These are phyloP conservation scores for Phragmatobia fuliginosa DNA, from an alignment of 2,888 invertebrate species.

Conservation along the genomic window DNA sequence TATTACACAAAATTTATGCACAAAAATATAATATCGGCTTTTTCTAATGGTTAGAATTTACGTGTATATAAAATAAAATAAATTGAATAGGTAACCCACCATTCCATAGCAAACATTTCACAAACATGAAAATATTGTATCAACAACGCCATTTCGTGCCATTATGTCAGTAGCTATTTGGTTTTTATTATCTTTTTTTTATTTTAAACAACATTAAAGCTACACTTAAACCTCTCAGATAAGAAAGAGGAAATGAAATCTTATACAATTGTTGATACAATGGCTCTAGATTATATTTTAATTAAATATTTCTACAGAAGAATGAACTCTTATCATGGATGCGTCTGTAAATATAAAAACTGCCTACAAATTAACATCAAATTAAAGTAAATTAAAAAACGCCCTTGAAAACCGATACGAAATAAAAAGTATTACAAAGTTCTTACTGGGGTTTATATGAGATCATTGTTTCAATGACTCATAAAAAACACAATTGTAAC, in stretches of 20 bases:
- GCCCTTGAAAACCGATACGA: not conserved
- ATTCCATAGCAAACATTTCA: not conserved
- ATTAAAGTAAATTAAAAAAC: too few relatives aligned
- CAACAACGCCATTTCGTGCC: not conserved
- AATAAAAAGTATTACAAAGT: not conserved
- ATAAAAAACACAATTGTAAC: not conserved
- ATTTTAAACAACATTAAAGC: not conserved
- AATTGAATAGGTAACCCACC: too few relatives aligned
- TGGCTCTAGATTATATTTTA: not conserved
- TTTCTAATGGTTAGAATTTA: too few relatives aligned
- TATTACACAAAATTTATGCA: too few relatives aligned
- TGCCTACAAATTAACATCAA: not conserved
- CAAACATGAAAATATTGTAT: not conserved
- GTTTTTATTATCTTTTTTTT: not conserved
- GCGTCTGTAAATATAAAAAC: too few relatives aligned
- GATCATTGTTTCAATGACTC: not conserved
- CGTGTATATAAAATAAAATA: not conserved
- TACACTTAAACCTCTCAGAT: not conserved
- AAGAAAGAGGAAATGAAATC: not conserved
- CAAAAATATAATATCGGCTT: too few relatives aligned
- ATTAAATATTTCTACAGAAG: not conserved
- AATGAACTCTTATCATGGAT: not conserved
- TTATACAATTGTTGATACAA: not conserved
- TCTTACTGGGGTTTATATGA: not conserved
- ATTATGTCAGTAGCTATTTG: not conserved